A percentile compares a stretch with the other conserved stretches of the same genome.
Evolutionary conservation across 2,797 vertebrate species (phyloP).

Genomic region (Ispidina lecontei): DNA sequence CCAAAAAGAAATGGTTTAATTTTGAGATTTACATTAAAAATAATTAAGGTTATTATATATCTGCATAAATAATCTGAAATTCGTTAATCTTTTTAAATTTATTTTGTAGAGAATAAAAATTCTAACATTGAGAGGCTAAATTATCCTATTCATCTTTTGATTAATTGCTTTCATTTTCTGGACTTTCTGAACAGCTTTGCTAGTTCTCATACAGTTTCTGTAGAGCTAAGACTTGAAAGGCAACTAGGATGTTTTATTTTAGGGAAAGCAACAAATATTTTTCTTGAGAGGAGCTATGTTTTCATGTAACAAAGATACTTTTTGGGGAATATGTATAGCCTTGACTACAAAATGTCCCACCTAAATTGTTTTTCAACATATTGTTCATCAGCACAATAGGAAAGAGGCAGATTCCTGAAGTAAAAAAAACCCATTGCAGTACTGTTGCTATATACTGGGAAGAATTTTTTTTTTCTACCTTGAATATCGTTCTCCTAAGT

Average conservation of each 20-base stretch:
- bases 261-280: neutral
- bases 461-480: neutral
- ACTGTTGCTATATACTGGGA: neutral
- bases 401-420: neutral
- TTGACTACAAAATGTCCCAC: neutral
- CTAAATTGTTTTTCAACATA: neutral
- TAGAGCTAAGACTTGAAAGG: neutral
- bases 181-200: neutral
- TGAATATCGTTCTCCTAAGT: neutral
- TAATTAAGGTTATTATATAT: neutral
- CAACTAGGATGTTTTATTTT: neutral
- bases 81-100: neutral
- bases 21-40: neutral
- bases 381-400: neutral
- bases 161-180: neutral
- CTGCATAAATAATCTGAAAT: neutral
- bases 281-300: neutral
- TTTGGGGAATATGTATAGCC: neutral
- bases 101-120: neutral
- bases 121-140: neutral
- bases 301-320: neutral
- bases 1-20: neutral
- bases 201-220: neutral
- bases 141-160: neutral
- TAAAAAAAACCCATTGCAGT: neutral